These are phyloP conservation scores for Pterois miles DNA, from an alignment of 2,797 vertebrate species.

Conservation along the genomic window DNA sequence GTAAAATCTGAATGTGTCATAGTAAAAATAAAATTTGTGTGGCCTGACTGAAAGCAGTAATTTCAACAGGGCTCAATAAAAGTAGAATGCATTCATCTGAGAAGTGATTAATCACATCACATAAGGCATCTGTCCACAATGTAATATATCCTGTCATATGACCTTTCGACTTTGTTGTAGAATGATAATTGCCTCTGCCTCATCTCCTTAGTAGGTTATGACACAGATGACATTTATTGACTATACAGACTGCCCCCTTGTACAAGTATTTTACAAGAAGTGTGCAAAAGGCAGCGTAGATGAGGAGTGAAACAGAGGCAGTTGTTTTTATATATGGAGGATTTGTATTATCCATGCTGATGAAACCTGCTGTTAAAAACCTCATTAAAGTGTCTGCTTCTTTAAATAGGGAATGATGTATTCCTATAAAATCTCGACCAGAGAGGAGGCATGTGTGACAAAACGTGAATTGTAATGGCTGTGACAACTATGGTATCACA, in stretches of 20 bases:
- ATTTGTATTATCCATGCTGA: constrained; percentile 15
- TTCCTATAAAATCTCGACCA: constrained; percentile 31
- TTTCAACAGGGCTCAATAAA: neutral
- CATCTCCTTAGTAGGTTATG: constrained; percentile 41
- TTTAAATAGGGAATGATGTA: neutral
- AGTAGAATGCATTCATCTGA: neutral
- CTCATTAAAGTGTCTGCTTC: constrained; percentile 25
- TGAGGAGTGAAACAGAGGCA: constrained; percentile 10
- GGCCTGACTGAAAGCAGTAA: constrained; percentile 5
- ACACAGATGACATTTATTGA: constrained; percentile 63
- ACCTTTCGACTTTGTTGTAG: constrained; percentile 54
- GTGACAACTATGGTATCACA: neutral
- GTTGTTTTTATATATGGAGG: neutral
- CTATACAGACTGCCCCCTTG: constrained; percentile 16
- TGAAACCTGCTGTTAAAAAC: constrained; percentile 12
- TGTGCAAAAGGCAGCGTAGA: constrained; percentile 2
- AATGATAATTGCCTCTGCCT: constrained; percentile 51
- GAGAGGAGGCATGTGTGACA: neutral
- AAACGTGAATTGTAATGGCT: neutral
- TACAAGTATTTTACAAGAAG: constrained; percentile 28
- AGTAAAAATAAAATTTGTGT: neutral
- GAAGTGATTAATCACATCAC: constrained; percentile 50
- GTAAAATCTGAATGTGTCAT: neutral
- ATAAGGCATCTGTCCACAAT: constrained; percentile 30
- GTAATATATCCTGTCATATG: constrained; percentile 43